A percentile compares a stretch with the other conserved stretches of the same genome.
Conservation (phyloP, 2,113 vertebrate species). For the Ranitomeya imitator region DNA sequence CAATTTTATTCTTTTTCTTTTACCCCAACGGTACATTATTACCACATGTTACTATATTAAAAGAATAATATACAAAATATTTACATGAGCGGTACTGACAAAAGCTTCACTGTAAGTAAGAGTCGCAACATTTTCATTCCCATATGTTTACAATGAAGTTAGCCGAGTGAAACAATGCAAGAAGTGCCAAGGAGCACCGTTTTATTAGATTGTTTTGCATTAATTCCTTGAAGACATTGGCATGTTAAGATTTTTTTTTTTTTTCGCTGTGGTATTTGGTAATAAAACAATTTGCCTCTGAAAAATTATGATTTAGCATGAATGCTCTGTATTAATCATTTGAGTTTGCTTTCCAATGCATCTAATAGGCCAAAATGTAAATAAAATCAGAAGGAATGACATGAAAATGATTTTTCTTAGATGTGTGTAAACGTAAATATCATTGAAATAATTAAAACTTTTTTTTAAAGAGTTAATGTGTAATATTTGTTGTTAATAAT, state of each 20-base stretch:
- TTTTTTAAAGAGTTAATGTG: background rate
- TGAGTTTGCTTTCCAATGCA: slow-evolving; percentile 12
- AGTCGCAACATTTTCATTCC: background rate
- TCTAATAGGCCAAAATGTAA: slow-evolving; percentile 32
- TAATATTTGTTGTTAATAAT: background rate
- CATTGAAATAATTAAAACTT: background rate
- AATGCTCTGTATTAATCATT: slow-evolving; percentile 11
- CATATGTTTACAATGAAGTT: slow-evolving; percentile 5
- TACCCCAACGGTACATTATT: background rate
- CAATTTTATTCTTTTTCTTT: too few species aligned
- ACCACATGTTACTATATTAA: slow-evolving; percentile 8
- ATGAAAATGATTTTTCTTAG: slow-evolving; percentile 3
- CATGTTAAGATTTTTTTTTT: background rate
- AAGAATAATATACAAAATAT: slow-evolving; percentile 8
- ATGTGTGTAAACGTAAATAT: background rate
- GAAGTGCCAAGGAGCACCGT: background rate
- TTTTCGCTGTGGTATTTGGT: slow-evolving; percentile 16
- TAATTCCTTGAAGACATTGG: slow-evolving; percentile 21
- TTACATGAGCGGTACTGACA: background rate
- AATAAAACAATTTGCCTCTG: slow-evolving; percentile 28
- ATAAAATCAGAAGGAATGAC: slow-evolving; percentile 17
- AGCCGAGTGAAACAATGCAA: background rate
- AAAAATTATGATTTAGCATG: background rate
- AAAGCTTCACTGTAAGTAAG: background rate
- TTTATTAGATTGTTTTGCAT: slow-evolving; percentile 19